Evolutionary conservation across 2,888 invertebrate genomes (phyloP), one percentile per base, ranked within the genome.

Genomic region (Gisinianus flammeolus): DNA sequence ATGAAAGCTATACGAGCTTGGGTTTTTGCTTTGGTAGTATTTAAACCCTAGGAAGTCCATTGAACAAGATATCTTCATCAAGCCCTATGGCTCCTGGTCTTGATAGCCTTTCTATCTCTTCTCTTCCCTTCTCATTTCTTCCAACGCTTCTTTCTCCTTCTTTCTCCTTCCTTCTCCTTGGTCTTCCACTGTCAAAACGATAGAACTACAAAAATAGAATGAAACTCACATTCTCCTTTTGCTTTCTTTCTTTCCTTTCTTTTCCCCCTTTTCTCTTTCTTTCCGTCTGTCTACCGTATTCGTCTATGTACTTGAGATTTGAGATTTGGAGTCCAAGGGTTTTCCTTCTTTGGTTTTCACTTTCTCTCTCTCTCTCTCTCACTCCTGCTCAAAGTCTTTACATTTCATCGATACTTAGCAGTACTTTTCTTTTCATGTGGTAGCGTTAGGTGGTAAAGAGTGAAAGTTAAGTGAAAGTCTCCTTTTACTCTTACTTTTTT

Each of bases 1-100:
- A 64, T 64, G 62, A 64, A 28, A 64, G 26, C 62, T 64, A 28
- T 28, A 64, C 62, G 62, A 28, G 28, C 26, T 24, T 44, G 52
- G 8, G 52, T 44, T 8, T 44, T n/a, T n/a, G 52, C 52, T n/a
- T 30, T 66, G 66, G 31, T 26, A 5, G 66, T 66, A 31, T 30
- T 54, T 71, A 58, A 56, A 54, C 72, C 58, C 19, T 72, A 72
- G 72, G 72, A 72, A 72, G 72, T 62, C 72, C 72, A 72, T 72
- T 72, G 58, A 72, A 33, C 26, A 26, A 72, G 72, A 72, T 72
- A 72, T 72, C 72, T 72, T 72, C 62, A 72, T 72, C 58, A 72
- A 33, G 58, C 62, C 28, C 62, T 62, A 62, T 58, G 44, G 72
- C 58, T 58, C 31, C 72, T 72, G 72, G 12, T 72, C 58, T 72